These are phyloP conservation scores for Calypte anna DNA, from an alignment of 2,113 vertebrate species.

Conservation along the genomic window DNA sequence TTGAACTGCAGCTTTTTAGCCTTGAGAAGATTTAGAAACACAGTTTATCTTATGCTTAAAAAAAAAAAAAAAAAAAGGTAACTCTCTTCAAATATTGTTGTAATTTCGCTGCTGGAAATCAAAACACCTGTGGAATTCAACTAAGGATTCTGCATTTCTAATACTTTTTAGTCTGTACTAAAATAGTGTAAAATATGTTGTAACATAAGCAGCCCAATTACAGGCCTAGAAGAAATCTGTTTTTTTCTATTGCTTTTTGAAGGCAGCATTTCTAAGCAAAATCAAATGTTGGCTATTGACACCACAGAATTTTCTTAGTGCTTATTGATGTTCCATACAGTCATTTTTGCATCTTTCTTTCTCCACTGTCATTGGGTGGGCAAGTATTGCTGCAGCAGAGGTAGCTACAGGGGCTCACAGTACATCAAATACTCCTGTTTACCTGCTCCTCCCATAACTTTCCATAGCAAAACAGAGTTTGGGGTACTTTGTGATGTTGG, in stretches of 20 bases:
- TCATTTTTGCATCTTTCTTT: not conserved
- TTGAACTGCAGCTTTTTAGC: not conserved
- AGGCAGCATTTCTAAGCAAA: not conserved
- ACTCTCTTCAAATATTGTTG: not conserved
- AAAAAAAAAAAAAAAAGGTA: not conserved
- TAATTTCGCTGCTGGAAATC: not conserved
- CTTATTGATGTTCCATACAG: not conserved
- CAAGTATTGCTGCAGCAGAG: not conserved
- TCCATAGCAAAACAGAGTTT: not conserved
- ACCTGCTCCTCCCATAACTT: fast-evolving
- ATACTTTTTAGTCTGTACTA: slow-evolving; percentile 1
- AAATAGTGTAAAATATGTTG: slow-evolving; percentile 8
- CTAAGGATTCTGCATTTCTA: slow-evolving; percentile 13
- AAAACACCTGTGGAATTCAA: slow-evolving; percentile 4
- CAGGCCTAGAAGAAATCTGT: not conserved
- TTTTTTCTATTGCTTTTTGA: not conserved
- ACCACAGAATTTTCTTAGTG: not conserved
- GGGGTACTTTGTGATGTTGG: not conserved
- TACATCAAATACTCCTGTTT: not conserved
- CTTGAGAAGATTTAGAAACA: not conserved
- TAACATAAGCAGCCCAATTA: not conserved
- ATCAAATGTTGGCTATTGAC: not conserved
- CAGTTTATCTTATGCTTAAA: not conserved
- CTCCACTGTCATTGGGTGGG: not conserved
- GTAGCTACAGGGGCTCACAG: fast-evolving